Evolutionary conservation across 1,140 invertebrate genomes (phyloP), one percentile per base, ranked within the genome.

Genomic region (Choristoneura fumiferana): DNA sequence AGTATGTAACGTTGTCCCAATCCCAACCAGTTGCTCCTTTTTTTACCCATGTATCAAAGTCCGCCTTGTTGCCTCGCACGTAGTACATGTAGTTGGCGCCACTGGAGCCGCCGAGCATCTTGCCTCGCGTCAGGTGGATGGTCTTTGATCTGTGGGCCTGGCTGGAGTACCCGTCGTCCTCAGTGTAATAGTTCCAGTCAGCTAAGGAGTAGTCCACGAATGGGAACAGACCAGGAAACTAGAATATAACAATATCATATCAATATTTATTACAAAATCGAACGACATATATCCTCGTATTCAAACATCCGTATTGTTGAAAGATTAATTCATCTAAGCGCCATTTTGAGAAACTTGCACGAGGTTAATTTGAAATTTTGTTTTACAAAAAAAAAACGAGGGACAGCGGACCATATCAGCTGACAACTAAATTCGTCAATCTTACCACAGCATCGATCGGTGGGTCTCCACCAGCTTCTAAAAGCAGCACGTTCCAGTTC

Each of bases 1-100:
- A 97, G 0, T 92, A 91, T 0, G 96, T 73, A 0, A 95, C 95
- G 18, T 94, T 91, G 0, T 95, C 88, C 81, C 96, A 98, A 1
- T 94, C 94, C 98, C 98, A 99, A 1, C 95, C 94, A 0, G 91
- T 78, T 73, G 97, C 96, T 0, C 97, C 97, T 12, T 93, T 58
- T 34, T 92, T 89, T 37, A 94, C 94, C 98, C 98, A 99, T 8
- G 93, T 80, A 67, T 98, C 94, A 69, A 97, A 99, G 73, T 99
- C 97, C 8, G 91, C 81, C 61, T 88, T 91, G 81, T 93, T 91
- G 36, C 95, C 97, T 63, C 97, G 89, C 0, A 97, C 95, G 78
- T 98, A 98, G 0, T 97, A 91, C 97, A 99, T 98, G 65, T 97
- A 98, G 76, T 99, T 98, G 0, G 98, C 83, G 0, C 95, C 94